Percentiles rank a stretch among this genome's conserved stretches.
phyloP scores from a whole-genome alignment of 2,113 vertebrate species.

The Corythornis vintsioides region DNA sequence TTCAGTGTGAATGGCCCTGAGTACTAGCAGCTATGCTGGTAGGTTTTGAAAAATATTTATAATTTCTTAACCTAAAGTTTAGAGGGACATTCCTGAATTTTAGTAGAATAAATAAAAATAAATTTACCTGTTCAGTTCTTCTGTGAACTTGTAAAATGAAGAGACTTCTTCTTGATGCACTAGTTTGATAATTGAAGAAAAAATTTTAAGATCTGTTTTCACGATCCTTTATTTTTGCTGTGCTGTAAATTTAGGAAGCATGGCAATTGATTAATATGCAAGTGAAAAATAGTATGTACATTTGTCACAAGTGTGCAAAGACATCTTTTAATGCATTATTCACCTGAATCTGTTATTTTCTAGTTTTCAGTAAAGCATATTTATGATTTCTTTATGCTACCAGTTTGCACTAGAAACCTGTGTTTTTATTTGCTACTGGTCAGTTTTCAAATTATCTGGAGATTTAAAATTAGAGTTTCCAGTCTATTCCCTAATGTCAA shows the following conservation, averaged over 20 bases:
- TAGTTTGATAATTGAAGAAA: not conserved
- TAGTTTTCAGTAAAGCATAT: not conserved
- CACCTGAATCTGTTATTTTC: not conserved
- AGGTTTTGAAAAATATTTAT: not conserved
- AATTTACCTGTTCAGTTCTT: not conserved
- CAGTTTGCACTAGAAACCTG: not conserved
- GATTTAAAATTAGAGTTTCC: not conserved
- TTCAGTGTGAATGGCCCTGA: not conserved
- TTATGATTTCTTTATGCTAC: not conserved
- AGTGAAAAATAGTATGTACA: not conserved
- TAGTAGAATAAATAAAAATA: not conserved
- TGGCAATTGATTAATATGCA: not conserved
- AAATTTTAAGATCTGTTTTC: not conserved
- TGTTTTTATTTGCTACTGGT: not conserved
- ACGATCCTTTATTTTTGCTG: not conserved
- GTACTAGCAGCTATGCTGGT: not conserved
- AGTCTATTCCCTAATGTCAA: not conserved
- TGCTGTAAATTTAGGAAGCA: not conserved
- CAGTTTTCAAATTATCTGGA: not conserved
- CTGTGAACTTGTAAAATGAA: not conserved
- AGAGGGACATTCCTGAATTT: not conserved
- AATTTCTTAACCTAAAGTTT: not conserved
- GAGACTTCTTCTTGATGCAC: not conserved
- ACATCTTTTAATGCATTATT: not conserved
- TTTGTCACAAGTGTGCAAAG: not conserved